Percentiles rank a stretch among this genome's conserved stretches.
Evolutionary conservation across 2,113 vertebrate genomes (phyloP).

Genomic region (Melozone crissalis): DNA sequence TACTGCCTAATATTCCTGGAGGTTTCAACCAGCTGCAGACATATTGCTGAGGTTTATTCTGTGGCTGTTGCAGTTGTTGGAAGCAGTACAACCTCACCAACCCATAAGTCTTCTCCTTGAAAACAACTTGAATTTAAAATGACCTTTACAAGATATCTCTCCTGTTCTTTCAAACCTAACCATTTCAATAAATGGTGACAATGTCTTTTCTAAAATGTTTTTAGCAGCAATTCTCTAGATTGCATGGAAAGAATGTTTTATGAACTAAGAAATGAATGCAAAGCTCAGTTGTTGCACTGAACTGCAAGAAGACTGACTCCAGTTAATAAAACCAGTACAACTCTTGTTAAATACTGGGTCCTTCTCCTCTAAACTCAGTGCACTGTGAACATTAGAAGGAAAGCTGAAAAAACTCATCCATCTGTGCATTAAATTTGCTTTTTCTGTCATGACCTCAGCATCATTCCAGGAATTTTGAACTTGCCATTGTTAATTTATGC

Average conservation of each 20-base stretch:
- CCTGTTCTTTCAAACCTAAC: neutral
- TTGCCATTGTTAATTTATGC: neutral
- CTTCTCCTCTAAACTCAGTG: neutral
- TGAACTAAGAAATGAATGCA: neutral
- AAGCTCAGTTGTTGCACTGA: neutral
- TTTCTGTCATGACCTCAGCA: neutral
- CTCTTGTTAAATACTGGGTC: neutral
- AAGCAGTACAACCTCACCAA: neutral
- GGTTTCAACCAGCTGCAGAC: neutral
- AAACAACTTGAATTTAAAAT: neutral
- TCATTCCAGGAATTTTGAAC: neutral
- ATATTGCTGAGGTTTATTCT: neutral
- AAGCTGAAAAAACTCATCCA: neutral
- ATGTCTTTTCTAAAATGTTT: neutral
- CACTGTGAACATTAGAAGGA: neutral
- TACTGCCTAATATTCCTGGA: neutral
- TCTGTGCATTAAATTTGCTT: neutral
- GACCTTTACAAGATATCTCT: neutral
- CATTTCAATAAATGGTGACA: neutral
- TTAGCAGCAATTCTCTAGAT: neutral
- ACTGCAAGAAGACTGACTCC: neutral
- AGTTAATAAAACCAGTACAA: neutral
- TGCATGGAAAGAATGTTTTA: neutral
- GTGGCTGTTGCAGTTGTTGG: neutral
- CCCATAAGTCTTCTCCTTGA: neutral